Conservation (phyloP, 2,113 vertebrate genomes). For the Galemys pyrenaicus region DNA sequence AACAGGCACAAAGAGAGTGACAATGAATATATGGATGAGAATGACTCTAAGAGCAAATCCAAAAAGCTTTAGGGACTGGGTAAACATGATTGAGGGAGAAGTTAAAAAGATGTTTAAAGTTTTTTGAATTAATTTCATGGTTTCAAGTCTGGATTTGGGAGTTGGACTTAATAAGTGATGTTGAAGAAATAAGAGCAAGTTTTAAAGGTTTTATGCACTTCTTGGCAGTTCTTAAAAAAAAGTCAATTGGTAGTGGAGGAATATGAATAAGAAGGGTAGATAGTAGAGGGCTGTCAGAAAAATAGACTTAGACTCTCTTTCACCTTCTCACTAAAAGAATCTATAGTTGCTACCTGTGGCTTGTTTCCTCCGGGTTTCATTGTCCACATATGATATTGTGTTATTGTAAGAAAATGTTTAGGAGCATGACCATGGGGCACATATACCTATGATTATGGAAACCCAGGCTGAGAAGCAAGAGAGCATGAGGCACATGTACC, state of each 20-base stretch:
- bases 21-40: not conserved
- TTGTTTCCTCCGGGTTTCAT: too few relatives aligned
- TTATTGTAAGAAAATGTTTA: too few relatives aligned
- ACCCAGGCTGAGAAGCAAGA: too few relatives aligned
- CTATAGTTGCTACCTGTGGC: too few relatives aligned
- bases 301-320: too few relatives aligned
- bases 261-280: not conserved
- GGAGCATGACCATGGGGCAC: too few relatives aligned
- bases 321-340: too few relatives aligned
- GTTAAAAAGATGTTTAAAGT: not conserved
- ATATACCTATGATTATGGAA: too few relatives aligned
- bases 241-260: not conserved
- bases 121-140: not conserved
- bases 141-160: not conserved
- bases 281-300: not conserved
- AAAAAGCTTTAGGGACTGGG: not conserved
- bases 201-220: not conserved
- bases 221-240: not conserved
- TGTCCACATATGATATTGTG: too few relatives aligned
- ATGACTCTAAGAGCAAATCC: not conserved
- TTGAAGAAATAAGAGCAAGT: not conserved
- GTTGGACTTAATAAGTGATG: not conserved
- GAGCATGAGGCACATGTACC: too few relatives aligned
- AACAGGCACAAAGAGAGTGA: not conserved
- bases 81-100: not conserved